These are phyloP conservation scores for Pogona vitticeps DNA, from an alignment of 2,113 vertebrate species.

Conservation along the genomic window DNA sequence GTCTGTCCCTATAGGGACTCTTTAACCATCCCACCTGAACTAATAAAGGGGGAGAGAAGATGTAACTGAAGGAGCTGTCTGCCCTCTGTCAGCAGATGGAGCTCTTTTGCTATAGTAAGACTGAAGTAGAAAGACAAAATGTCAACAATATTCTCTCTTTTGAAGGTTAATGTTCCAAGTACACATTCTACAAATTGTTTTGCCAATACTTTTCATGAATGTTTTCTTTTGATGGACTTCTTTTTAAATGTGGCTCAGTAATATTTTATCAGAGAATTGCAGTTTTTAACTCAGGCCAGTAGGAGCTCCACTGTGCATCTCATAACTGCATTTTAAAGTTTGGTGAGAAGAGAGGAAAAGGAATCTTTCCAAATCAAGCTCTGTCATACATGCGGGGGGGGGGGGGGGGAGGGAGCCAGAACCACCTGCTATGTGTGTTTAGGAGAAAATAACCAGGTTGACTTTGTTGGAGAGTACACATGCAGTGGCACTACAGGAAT, in stretches of 20 bases:
- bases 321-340: background rate
- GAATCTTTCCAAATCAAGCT: background rate
- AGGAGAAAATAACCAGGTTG: background rate
- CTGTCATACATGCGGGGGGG: background rate
- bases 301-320: background rate
- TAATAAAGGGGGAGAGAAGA: background rate
- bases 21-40: no score
- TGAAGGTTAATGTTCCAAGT: background rate
- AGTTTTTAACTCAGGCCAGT: slow-evolving; percentile 10
- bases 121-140: background rate
- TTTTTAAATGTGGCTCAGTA: slow-evolving; percentile 3
- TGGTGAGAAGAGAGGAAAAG: no score
- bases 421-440: background rate
- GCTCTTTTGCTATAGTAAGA: slow-evolving; percentile 4
- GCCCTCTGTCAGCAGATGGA: slow-evolving; percentile 19
- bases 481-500: no score
- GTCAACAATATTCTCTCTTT: background rate
- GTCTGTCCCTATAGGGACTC: no score
- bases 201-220: background rate
- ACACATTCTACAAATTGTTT: slow-evolving; percentile 8
- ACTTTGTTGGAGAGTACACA: background rate
- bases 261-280: background rate
- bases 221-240: background rate
- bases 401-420: background rate
- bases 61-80: background rate